Evolutionary conservation across 2,113 vertebrate species (phyloP).

Genomic region (Ahaetulla prasina): DNA sequence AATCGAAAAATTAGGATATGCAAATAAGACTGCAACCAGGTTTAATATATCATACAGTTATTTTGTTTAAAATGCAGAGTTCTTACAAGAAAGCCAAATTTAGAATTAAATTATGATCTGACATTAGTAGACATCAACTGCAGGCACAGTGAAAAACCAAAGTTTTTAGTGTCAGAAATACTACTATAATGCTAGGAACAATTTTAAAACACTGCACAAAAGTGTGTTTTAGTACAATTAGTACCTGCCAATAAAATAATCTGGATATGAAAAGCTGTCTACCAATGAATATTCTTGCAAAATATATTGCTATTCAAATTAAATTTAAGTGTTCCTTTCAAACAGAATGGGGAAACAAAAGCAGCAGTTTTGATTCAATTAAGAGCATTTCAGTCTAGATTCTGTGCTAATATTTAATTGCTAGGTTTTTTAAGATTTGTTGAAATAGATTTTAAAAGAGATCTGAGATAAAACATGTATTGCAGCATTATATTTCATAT

Average conservation of each 20-base stretch:
- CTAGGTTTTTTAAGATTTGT: background rate
- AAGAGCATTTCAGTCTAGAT: conserved; percentile 37
- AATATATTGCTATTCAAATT: conserved; percentile 55
- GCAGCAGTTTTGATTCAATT: conserved; percentile 40
- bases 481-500: background rate
- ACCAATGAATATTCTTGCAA: conserved; percentile 42
- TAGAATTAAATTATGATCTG: conserved; percentile 25
- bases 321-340: conserved; percentile 69
- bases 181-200: conserved; percentile 31
- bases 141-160: conserved; percentile 31
- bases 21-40: conserved; percentile 39
- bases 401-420: conserved; percentile 35
- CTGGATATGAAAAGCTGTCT: conserved; percentile 59
- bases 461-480: conserved; percentile 33
- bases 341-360: conserved; percentile 57
- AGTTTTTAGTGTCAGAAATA: conserved; percentile 42
- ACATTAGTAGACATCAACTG: conserved; percentile 42
- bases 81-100: conserved; percentile 45
- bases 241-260: conserved; percentile 66
- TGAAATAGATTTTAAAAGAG: conserved; percentile 15
- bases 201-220: conserved; percentile 53
- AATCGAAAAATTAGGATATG: conserved; percentile 36
- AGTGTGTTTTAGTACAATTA: conserved; percentile 46
- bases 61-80: conserved; percentile 36
- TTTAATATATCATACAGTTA: conserved; percentile 46